Conservation (phyloP, 2,113 vertebrate genomes). For the Caracal caracal region DNA sequence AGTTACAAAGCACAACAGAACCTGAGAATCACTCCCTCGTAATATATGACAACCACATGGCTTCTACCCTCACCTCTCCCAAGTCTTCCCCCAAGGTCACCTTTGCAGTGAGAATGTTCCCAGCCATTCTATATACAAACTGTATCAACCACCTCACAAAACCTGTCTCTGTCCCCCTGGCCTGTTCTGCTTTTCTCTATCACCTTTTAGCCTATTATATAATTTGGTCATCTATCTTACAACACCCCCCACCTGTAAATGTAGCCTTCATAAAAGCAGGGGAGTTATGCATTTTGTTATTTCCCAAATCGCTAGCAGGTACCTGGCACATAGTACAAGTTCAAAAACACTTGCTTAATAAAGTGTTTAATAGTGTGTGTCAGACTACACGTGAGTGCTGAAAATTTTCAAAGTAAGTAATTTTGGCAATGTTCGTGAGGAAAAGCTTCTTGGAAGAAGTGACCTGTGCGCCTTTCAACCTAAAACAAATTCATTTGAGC, state of each 20-base stretch:
- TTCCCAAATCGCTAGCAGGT: not conserved
- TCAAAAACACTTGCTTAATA: not conserved
- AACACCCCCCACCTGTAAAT: not conserved
- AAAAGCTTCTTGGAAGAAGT: constrained; percentile 39
- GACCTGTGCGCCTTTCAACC: not conserved
- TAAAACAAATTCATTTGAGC: constrained; percentile 28
- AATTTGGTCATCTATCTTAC: not conserved
- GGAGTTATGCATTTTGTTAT: not conserved
- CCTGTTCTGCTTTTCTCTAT: not conserved
- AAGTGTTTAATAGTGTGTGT: not conserved
- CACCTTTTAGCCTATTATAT: not conserved
- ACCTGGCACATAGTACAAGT: not conserved
- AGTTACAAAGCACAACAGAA: not conserved
- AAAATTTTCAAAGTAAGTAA: constrained; percentile 8
- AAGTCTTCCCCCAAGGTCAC: not conserved
- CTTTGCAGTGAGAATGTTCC: not conserved
- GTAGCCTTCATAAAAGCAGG: not conserved
- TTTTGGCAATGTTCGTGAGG: not conserved
- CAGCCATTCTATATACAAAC: not conserved
- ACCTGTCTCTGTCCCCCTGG: not conserved
- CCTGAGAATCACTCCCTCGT: not conserved
- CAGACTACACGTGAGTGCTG: not conserved
- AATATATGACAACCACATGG: not conserved
- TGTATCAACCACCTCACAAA: not conserved
- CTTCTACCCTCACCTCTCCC: not conserved